Conservation (phyloP, 2,797 vertebrate species). For the Sebastes cheni region DNA sequence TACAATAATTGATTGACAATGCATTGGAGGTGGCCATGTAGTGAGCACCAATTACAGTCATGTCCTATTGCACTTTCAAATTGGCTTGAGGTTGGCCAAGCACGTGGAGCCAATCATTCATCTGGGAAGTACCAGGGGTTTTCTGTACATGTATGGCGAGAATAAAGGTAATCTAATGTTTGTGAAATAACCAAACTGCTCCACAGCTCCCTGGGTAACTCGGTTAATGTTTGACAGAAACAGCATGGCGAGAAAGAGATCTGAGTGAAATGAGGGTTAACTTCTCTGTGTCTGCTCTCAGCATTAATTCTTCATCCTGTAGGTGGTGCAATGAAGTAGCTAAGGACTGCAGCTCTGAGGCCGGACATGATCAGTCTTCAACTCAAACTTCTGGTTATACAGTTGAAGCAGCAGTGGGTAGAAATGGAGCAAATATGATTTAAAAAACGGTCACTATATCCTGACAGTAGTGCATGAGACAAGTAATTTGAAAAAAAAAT, state of each 20-base stretch:
- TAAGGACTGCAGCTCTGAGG: conserved; percentile 33
- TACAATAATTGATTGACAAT: conserved; percentile 96
- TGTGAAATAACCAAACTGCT: conserved; percentile 36
- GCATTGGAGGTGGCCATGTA: conserved; percentile 88
- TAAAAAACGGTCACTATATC: too few relatives aligned
- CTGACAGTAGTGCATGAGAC: too few relatives aligned
- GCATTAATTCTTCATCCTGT: conserved; percentile 72
- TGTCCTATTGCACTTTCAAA: conserved; percentile 88
- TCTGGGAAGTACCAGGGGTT: conserved; percentile 80
- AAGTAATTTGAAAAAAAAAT: too few relatives aligned
- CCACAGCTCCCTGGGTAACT: conserved; percentile 14
- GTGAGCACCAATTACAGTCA: conserved; percentile 88
- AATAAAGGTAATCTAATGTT: conserved; percentile 47
- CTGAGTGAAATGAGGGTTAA: not conserved
- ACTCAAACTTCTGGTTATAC: not conserved
- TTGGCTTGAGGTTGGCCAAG: conserved; percentile 69
- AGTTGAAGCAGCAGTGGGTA: not conserved
- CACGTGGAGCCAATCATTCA: conserved; percentile 68
- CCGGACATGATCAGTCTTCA: not conserved
- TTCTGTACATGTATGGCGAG: conserved; percentile 62
- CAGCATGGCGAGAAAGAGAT: not conserved
- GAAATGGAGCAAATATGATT: too few relatives aligned
- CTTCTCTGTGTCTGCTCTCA: conserved; percentile 14
- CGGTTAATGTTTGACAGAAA: conserved; percentile 52
- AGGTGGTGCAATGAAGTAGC: conserved; percentile 80